A percentile compares a stretch with the other conserved stretches of the same genome.
Conservation (phyloP, 1,140 invertebrate genomes). For the Calosoma granatense region DNA sequence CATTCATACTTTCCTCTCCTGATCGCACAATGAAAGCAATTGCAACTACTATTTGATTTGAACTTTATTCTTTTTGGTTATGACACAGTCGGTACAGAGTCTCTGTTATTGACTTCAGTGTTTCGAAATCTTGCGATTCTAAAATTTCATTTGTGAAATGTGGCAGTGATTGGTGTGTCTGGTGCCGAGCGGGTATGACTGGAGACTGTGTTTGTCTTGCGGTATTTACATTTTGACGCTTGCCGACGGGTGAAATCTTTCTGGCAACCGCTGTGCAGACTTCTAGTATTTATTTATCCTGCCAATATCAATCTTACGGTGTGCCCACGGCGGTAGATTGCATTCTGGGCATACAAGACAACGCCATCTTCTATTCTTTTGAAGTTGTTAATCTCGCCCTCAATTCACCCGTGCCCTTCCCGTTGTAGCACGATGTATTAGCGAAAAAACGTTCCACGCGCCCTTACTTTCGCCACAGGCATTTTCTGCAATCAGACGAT, state of each 20-base stretch:
- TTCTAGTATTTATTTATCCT: slow-evolving; percentile 7
- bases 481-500: neutral
- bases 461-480: neutral
- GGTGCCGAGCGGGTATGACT: too few species aligned
- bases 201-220: slow-evolving; percentile 6
- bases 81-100: too few species aligned
- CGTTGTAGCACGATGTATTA: neutral
- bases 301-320: slow-evolving; percentile 1
- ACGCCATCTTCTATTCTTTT: slow-evolving; percentile 8
- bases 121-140: too few species aligned
- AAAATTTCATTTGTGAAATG: too few species aligned
- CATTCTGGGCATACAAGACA: slow-evolving; percentile 1
- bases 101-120: too few species aligned
- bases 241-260: neutral
- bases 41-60: too few species aligned
- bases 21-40: too few species aligned
- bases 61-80: too few species aligned
- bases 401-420: neutral
- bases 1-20: too few species aligned
- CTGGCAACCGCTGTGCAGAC: neutral
- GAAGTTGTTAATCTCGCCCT: slow-evolving; percentile 6
- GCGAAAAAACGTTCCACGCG: neutral
- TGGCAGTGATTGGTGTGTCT: too few species aligned
- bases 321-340: neutral
- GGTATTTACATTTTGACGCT: slow-evolving; percentile 6